phyloP scores from a whole-genome alignment of 1,140 invertebrate genomes.

The Drosophila kurseongensis region DNA sequence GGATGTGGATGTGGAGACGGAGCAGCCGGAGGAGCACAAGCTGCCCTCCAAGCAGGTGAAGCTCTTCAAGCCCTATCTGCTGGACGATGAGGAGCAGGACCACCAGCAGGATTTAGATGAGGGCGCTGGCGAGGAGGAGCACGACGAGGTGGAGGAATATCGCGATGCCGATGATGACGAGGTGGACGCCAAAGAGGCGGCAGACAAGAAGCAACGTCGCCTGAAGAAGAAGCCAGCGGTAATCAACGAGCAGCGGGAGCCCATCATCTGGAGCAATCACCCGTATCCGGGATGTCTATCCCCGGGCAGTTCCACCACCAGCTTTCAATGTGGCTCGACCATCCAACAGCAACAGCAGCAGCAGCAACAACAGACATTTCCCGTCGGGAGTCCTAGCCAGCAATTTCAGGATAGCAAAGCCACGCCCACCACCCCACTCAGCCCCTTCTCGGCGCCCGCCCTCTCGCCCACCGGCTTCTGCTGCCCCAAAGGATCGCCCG shows the following conservation, averaged over 20 bases:
- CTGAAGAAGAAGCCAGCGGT: conserved; percentile 51
- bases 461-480: conserved; percentile 71
- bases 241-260: conserved; percentile 51
- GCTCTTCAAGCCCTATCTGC: conserved; percentile 89
- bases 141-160: conserved; percentile 44
- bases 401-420: conserved; percentile 52
- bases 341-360: conserved; percentile 26
- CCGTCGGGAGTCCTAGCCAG: conserved; percentile 62
- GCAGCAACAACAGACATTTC: conserved; percentile 57
- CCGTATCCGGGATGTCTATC: conserved; percentile 42
- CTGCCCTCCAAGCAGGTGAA: conserved; percentile 85
- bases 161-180: conserved; percentile 84
- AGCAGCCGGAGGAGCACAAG: conserved; percentile 41
- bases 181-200: conserved; percentile 59
- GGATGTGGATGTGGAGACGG: conserved; percentile 37
- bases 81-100: conserved; percentile 84
- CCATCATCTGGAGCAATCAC: conserved; percentile 71
- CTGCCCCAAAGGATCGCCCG: conserved; percentile 80
- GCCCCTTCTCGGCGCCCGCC: conserved; percentile 65
- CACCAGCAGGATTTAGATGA: conserved; percentile 66
- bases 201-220: conserved; percentile 32
- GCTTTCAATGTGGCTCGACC: conserved; percentile 25
- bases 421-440: conserved; percentile 45
- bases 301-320: conserved; percentile 17
- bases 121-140: conserved; percentile 84